Evolutionary conservation across 2,888 invertebrate species (phyloP).

Genomic region (Aleiodes testaceus): DNA sequence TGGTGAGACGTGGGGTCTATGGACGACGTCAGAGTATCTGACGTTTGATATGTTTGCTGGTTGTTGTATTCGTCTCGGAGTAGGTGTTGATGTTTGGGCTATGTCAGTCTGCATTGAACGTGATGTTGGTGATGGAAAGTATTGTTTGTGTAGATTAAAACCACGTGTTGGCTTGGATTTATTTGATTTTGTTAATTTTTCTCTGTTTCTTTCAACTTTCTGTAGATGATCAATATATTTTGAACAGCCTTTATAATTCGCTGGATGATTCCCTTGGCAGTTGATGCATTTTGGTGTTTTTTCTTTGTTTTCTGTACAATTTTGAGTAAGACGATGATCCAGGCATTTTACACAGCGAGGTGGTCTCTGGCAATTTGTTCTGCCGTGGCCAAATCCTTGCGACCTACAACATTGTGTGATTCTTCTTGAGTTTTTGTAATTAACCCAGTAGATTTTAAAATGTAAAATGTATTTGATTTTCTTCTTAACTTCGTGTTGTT

Average conservation of each 20-base stretch:
- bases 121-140: background rate
- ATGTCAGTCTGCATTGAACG: too few species aligned
- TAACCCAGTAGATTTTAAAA: constrained; percentile 48
- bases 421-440: constrained; percentile 44
- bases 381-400: constrained; percentile 57
- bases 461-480: constrained; percentile 19
- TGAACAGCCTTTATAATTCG: constrained; percentile 49
- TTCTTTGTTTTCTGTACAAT: constrained; percentile 49
- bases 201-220: constrained; percentile 28
- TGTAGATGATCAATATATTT: constrained; percentile 48
- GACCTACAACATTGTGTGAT: constrained; percentile 57
- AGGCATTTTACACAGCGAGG: constrained; percentile 54
- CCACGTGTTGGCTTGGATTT: background rate
- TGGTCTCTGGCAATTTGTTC: constrained; percentile 45
- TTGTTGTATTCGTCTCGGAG: background rate
- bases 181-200: background rate
- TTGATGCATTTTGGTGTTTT: constrained; percentile 54
- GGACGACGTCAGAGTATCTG: too few species aligned
- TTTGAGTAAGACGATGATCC: constrained; percentile 50
- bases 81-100: background rate
- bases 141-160: too few species aligned
- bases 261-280: constrained; percentile 52
- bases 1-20: background rate
- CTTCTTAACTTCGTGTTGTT: background rate
- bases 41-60: background rate